Conservation (phyloP, 1,140 invertebrate genomes). For the Aphaenogaster ashmeadi region DNA sequence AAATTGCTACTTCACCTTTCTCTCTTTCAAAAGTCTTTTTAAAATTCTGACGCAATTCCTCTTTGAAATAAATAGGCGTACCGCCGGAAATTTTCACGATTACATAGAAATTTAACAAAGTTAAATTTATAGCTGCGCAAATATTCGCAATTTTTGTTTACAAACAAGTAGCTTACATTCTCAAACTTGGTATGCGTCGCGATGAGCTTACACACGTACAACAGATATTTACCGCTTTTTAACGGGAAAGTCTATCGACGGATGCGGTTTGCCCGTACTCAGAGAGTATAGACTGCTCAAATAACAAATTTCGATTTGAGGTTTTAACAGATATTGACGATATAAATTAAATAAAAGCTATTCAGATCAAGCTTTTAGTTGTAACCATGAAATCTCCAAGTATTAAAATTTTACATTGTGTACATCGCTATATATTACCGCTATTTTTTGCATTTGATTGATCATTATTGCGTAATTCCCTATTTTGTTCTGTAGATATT, state of each 20-base stretch:
- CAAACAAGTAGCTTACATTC: constrained; percentile 11
- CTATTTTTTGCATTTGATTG: not conserved
- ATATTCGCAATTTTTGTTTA: no score
- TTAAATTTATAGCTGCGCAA: no score
- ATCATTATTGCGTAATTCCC: not conserved
- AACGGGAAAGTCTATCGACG: not conserved
- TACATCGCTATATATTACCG: not conserved
- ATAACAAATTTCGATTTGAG: constrained; percentile 14
- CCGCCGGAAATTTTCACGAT: not conserved
- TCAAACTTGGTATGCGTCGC: not conserved
- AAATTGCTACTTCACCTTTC: not conserved
- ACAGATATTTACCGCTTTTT: not conserved
- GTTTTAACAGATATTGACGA: constrained; percentile 8
- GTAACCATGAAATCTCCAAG: not conserved
- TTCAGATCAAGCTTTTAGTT: not conserved
- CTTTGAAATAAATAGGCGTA: not conserved
- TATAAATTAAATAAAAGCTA: constrained; percentile 13
- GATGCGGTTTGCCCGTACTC: not conserved
- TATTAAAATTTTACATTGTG: not conserved
- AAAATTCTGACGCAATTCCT: not conserved
- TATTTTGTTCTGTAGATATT: constrained; percentile 86
- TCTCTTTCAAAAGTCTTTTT: not conserved
- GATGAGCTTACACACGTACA: not conserved
- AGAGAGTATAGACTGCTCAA: not conserved
- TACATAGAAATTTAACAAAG: not conserved